Conservation (phyloP, 1,140 invertebrate species). For the Pseudomyrmex sp. region DNA sequence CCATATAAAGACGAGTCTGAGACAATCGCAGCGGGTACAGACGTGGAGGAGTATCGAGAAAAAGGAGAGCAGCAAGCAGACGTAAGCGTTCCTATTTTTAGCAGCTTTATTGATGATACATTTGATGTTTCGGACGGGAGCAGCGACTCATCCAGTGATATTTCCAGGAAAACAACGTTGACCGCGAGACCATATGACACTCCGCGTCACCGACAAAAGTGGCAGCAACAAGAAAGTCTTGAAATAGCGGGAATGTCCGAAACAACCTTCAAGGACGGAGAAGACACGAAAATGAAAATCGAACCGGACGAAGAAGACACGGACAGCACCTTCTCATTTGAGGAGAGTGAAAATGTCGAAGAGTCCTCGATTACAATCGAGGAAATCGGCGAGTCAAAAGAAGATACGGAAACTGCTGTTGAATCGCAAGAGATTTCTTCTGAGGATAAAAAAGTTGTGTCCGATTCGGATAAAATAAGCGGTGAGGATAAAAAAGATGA, state of each 20-base stretch:
- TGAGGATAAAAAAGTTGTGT: neutral
- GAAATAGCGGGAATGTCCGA: constrained; percentile 1
- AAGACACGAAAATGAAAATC: constrained; percentile 17
- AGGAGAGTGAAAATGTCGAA: constrained; percentile 15
- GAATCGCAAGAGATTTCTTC: neutral
- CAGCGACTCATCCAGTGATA: constrained; percentile 80
- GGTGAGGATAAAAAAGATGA: neutral
- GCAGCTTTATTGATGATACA: constrained; percentile 61
- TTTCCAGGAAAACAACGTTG: constrained; percentile 81
- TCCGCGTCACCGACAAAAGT: constrained; percentile 72
- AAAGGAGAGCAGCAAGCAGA: constrained; percentile 49
- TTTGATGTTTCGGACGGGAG: constrained; percentile 74
- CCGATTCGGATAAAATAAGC: neutral
- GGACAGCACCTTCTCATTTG: constrained; percentile 5
- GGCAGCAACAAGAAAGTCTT: constrained; percentile 47
- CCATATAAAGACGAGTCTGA: neutral
- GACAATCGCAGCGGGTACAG: neutral
- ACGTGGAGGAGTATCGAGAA: neutral
- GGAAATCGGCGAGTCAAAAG: neutral
- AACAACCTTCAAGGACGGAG: constrained; percentile 32
- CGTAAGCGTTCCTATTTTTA: constrained; percentile 72
- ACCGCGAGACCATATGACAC: constrained; percentile 78
- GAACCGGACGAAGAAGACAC: constrained; percentile 75
- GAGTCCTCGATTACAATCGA: constrained; percentile 13
- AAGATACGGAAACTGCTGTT: neutral